Base-by-base conservation (phyloP, 2,888 invertebrate species). In the Drosophila recens region DNA sequence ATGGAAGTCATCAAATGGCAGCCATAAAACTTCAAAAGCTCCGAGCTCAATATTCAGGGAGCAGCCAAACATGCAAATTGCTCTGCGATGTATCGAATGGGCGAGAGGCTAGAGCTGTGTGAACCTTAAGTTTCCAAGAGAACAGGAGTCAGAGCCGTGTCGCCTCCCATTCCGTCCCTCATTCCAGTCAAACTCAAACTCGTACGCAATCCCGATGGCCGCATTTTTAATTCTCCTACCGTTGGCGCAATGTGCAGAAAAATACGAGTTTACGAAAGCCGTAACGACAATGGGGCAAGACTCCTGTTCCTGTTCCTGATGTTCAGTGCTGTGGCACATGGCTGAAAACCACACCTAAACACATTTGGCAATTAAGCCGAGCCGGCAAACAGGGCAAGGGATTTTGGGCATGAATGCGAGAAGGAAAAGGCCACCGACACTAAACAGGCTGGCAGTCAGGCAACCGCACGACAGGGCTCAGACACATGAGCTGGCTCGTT, bases 301-400 rank as follows among this genome's bases (percentile, higher is more conserved):
- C 15, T 27, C 30, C 30, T 48, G 23, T 13, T n/a, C 4, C n/a
- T 11, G 8, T 20, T n/a, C 5, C 27, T 30, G 20, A 10, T 17
- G 36, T 38, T 65, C 54, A 36, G 51, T 70, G 72, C 61, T 62
- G 53, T 43, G 67, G 67, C 71, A 71, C 70, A 74, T 72, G 85
- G 79, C 87, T 82, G 75, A 89, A 88, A 89, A 89, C 89, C 86
- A 76, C 89, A 86, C 87, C 80, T 89, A 86, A 86, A 89, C 89
- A 86, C 86, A 89, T 86, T 89, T 89, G 86, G 86, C 86, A 86
- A 86, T 86, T 86, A 86, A 87, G 80, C 75, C 67, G 53, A 71
- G 72, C 61, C 54, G 27, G 49, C 20, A 53, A 48, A 42, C 30
- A 58, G 46, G 38, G 42, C 15, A 33, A 20, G 56, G 65, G 52